These are phyloP conservation scores for Pangasius djambal DNA, from an alignment of 2,797 vertebrate genomes.

Conservation along the genomic window DNA sequence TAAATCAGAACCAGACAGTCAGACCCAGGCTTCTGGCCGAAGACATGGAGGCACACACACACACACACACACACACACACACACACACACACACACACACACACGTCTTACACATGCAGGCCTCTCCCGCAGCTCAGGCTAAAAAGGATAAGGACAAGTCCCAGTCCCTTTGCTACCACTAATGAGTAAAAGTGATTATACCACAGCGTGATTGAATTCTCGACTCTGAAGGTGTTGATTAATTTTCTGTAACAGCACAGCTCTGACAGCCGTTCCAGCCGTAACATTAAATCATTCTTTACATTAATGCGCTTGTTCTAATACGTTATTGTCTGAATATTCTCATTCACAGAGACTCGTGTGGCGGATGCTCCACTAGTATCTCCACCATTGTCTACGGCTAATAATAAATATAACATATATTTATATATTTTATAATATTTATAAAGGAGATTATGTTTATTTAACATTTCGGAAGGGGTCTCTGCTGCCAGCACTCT, in stretches of 20 bases:
- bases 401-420: neutral
- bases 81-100: slow-evolving; percentile 25
- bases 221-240: neutral
- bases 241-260: neutral
- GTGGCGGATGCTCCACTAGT: neutral
- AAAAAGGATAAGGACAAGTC: slow-evolving; percentile 2
- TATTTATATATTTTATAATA: neutral
- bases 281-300: neutral
- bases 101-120: neutral
- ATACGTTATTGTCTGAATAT: neutral
- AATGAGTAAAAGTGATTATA: slow-evolving; percentile 22
- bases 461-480: neutral
- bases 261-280: neutral
- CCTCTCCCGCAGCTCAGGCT: slow-evolving; percentile 26
- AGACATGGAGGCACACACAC: neutral
- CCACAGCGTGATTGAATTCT: neutral
- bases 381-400: neutral
- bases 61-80: slow-evolving; percentile 30
- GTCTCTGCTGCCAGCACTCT: neutral
- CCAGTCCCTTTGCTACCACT: slow-evolving; percentile 15
- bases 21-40: slow-evolving; percentile 33
- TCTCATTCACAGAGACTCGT: neutral
- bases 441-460: neutral
- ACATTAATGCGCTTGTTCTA: neutral
- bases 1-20: slow-evolving; percentile 33